Conservation (phyloP, 2,113 vertebrate genomes). For the Stegastes partitus region DNA sequence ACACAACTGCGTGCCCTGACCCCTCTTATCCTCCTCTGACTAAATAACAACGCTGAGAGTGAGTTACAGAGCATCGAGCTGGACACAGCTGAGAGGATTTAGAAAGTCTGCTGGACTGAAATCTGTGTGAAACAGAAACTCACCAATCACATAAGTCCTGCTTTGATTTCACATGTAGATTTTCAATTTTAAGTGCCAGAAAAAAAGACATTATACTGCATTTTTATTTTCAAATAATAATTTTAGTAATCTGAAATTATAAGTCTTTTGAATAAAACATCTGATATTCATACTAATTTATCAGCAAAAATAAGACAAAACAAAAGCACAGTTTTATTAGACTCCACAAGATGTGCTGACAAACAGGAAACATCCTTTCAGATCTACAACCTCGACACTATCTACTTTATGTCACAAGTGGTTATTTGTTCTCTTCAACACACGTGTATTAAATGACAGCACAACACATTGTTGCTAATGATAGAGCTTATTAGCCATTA, state of each 20-base stretch:
- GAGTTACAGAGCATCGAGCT: conserved; percentile 34
- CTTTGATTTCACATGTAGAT: conserved; percentile 14
- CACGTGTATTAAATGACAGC: not conserved
- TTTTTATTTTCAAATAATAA: no score
- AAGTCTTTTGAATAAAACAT: not conserved
- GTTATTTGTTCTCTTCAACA: not conserved
- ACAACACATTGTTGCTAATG: not conserved
- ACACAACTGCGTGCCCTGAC: conserved; percentile 25
- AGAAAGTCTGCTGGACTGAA: conserved; percentile 7
- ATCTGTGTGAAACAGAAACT: not conserved
- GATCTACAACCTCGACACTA: not conserved
- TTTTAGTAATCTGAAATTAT: not conserved
- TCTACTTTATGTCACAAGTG: conserved; percentile 1
- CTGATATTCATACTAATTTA: no score
- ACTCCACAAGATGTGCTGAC: no score
- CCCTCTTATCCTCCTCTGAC: conserved; percentile 27
- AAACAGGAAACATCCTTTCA: no score
- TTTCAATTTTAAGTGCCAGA: not conserved
- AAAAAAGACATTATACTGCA: no score
- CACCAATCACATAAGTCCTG: not conserved
- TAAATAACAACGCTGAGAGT: conserved; percentile 30
- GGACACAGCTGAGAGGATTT: conserved; percentile 32
- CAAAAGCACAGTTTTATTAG: no score
- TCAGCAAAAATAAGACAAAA: no score
- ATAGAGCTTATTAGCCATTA: conserved; percentile 15